Evolutionary conservation across 2,888 invertebrate species (phyloP), one percentile per base, ranked within the genome.

Genomic region (Drosophila kuntzei): DNA sequence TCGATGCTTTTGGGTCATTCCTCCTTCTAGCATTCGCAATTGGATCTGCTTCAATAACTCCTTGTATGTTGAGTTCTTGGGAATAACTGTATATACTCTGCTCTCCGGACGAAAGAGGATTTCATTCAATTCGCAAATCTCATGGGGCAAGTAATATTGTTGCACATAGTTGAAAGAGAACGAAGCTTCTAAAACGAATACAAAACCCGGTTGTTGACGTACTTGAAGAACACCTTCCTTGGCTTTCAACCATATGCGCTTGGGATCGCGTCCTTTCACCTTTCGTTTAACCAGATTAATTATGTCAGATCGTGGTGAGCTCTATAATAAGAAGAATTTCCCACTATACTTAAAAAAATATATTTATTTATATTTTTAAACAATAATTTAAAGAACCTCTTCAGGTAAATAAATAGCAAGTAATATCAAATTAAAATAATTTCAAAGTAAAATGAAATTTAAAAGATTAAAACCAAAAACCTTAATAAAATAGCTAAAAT

Each of bases 91-190:
- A 8, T 80, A 82, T 14, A 91, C 27, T n/a, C 67, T 32, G 4
- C 71, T 81, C 49, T 90, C 90, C 0, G 87, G 70, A 3, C 91
- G 77, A 4, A 92, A 77, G 4, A 72, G 57, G 1, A 92, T 83
- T 63, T 92, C 91, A 70, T 92, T 91, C 1, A 92, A 57, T 34
- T 92, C 91, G 37, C 92, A 92, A 4, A 92, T 90, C 60, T 92
- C 91, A 49, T 90, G 79, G 0, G 90, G 89, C n/a, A 84, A 51
- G 36, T 82, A 92, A 20, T 80, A 80, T n/a, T 86, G 82, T 49
- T 90, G 90, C 6, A 92, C 82, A 14, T 87, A 68, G 20, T 73
- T 60, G 51, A 88, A 91, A 0, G 87, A 80, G 2, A 72, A 81
- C 1, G 90, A 87, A 1, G 88, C 84, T 29, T 92, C 92, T 3